Conservation (phyloP, 2,888 invertebrate genomes). For the Drosophila birchii region DNA sequence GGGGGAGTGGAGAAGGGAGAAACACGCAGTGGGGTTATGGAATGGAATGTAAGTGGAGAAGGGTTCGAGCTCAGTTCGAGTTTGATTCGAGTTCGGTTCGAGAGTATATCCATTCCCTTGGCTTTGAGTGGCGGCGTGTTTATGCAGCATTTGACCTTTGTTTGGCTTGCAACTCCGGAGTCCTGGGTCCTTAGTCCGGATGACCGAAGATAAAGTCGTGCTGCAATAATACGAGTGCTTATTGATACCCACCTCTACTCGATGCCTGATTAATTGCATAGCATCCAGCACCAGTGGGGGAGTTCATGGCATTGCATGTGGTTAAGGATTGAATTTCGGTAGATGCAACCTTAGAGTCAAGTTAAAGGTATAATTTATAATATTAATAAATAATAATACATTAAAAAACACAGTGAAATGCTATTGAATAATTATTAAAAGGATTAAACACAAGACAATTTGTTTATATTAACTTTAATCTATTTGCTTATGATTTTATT, state of each 20-base stretch:
- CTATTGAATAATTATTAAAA: not conserved
- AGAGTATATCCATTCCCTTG: not conserved
- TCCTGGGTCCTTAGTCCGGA: not conserved
- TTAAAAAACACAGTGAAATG: not conserved
- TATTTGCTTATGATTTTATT: not conserved
- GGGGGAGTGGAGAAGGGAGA: not conserved
- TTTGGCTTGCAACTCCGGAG: conserved; percentile 51
- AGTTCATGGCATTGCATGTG: not conserved
- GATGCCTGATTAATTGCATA: conserved; percentile 4
- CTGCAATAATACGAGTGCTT: conserved; percentile 43
- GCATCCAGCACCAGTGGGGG: not conserved
- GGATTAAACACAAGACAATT: not conserved
- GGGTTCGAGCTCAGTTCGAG: not conserved
- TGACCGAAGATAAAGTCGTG: conserved; percentile 45
- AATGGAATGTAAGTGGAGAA: not conserved
- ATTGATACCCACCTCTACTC: conserved; percentile 39
- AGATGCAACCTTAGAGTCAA: not conserved
- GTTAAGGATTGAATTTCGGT: no score
- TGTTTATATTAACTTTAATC: not conserved
- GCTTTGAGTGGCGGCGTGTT: conserved; percentile 15
- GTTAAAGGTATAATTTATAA: no score
- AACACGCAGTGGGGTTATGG: not conserved
- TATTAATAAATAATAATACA: no score
- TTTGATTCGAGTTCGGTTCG: not conserved
- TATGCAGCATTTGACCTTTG: conserved; percentile 46